These are phyloP conservation scores for Hypocryptadius cinnamomeus DNA, from an alignment of 2,113 vertebrate genomes.

Conservation along the genomic window DNA sequence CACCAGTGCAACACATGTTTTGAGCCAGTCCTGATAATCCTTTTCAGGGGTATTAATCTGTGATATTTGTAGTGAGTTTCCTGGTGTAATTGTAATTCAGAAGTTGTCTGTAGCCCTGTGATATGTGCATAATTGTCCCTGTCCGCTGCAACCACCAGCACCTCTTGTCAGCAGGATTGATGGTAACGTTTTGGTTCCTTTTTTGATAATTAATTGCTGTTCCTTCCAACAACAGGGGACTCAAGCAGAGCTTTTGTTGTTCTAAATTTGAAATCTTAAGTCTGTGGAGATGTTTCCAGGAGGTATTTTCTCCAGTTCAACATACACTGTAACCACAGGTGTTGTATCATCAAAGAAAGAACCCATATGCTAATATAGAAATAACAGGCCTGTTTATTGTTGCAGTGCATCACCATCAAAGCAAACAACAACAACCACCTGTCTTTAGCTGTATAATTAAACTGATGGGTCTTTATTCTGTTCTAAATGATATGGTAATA, in stretches of 20 bases:
- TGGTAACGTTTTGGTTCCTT: constrained; percentile 39
- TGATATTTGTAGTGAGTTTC: constrained; percentile 35
- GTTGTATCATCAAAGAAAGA: constrained; percentile 54
- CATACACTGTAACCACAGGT: constrained; percentile 46
- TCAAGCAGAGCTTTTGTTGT: constrained; percentile 41
- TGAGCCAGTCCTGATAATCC: constrained; percentile 15
- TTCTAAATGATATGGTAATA: constrained; percentile 50
- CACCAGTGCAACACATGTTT: constrained; percentile 18
- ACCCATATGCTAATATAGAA: constrained; percentile 53
- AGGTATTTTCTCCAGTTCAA: constrained; percentile 27
- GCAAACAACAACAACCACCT: constrained; percentile 66
- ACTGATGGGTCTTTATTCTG: constrained; percentile 39
- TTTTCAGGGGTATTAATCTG: constrained; percentile 17
- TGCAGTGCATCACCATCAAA: constrained; percentile 54
- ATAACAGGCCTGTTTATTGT: constrained; percentile 58
- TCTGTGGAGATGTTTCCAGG: constrained; percentile 36
- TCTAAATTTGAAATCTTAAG: constrained; percentile 44
- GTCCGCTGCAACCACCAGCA: constrained; percentile 30
- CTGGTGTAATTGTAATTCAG: constrained; percentile 41
- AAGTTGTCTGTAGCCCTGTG: constrained; percentile 50
- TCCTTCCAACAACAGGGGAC: constrained; percentile 39
- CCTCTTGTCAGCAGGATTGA: constrained; percentile 54
- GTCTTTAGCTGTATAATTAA: constrained; percentile 50
- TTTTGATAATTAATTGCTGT: constrained; percentile 60
- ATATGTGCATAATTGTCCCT: constrained; percentile 54